Evolutionary conservation across 1,140 invertebrate species (phyloP).

Genomic region (Lordiphosa collinella): DNA sequence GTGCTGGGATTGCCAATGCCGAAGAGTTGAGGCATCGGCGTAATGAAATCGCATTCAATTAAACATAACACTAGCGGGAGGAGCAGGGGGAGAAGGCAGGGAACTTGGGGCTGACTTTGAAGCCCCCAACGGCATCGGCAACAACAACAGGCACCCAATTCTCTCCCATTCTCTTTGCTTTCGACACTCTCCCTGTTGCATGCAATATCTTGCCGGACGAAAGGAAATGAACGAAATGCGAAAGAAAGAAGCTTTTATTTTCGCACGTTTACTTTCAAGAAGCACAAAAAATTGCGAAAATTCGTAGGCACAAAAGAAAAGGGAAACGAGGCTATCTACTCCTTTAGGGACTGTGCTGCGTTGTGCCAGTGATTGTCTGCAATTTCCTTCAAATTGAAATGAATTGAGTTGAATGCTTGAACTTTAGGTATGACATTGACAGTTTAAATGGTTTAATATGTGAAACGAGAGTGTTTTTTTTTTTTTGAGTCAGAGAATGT

Average conservation of each 20-base stretch:
- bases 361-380: constrained; percentile 18
- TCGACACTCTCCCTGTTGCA: constrained; percentile 5
- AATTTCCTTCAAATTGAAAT: constrained; percentile 12
- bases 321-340: neutral
- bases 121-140: constrained; percentile 11
- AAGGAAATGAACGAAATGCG: constrained; percentile 27
- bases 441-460: constrained; percentile 20
- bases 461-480: neutral
- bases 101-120: constrained; percentile 39
- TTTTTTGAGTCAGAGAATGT: too few species aligned
- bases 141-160: neutral
- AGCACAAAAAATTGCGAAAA: constrained; percentile 3
- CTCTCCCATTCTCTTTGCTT: neutral
- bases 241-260: constrained; percentile 61
- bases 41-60: constrained; percentile 76
- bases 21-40: constrained; percentile 12
- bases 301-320: constrained; percentile 14
- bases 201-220: constrained; percentile 26
- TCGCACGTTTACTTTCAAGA: constrained; percentile 55
- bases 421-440: constrained; percentile 11
- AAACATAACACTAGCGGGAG: constrained; percentile 53
- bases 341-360: neutral
- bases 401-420: constrained; percentile 3
- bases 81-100: neutral
- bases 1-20: constrained; percentile 24